Evolutionary conservation across 2,888 invertebrate species (phyloP).

Genomic region (Actias luna): DNA sequence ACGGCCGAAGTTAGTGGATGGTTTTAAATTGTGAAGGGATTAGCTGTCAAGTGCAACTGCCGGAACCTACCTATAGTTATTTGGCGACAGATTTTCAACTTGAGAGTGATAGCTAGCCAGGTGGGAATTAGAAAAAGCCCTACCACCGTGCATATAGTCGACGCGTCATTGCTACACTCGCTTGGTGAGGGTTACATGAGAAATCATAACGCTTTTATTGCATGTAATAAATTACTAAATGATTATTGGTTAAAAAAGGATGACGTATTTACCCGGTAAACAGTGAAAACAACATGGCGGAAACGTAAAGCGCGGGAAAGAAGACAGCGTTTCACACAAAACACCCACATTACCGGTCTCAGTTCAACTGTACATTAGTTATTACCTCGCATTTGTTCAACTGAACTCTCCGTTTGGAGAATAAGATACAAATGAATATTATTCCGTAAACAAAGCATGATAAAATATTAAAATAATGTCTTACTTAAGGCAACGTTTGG

Average conservation of each 20-base stretch:
- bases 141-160: no score
- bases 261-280: conserved; percentile 11
- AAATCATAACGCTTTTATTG: no score
- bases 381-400: conserved; percentile 47
- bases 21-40: no score
- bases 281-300: conserved; percentile 32
- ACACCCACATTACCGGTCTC: conserved; percentile 55
- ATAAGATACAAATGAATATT: conserved; percentile 13
- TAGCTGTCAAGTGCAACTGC: no score
- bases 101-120: no score
- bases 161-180: no score
- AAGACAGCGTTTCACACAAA: conserved; percentile 51
- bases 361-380: conserved; percentile 47
- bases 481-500: neutral
- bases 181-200: no score
- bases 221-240: no score
- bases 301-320: conserved; percentile 43
- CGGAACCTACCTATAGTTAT: no score
- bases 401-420: conserved; percentile 25
- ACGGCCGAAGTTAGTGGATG: no score
- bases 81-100: no score
- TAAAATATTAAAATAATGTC: neutral
- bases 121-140: no score
- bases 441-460: conserved; percentile 5
- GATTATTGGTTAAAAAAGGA: neutral